phyloP scores from a whole-genome alignment of 2,113 vertebrate species.

The human region DNA sequence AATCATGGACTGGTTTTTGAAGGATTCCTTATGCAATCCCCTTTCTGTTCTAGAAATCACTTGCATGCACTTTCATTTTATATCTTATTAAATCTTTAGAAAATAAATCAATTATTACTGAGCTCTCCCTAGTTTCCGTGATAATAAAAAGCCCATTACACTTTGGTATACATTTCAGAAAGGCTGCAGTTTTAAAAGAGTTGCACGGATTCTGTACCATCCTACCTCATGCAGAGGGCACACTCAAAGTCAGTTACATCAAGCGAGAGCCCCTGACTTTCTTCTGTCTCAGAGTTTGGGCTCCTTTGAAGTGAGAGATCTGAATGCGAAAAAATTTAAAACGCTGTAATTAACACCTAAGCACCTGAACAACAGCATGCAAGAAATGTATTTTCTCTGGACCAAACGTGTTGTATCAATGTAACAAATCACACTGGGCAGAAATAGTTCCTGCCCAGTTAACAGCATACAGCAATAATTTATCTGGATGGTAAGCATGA shows the following conservation, averaged over 20 bases:
- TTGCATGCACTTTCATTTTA: background rate
- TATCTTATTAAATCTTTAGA: background rate
- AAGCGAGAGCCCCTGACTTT: conserved; percentile 84
- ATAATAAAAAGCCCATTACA: background rate
- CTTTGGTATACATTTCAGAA: conserved; percentile 6
- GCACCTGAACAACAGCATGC: background rate
- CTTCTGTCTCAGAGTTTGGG: conserved; percentile 48
- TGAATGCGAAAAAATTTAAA: conserved; percentile 80
- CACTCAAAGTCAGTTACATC: conserved; percentile 94
- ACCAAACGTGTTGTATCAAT: background rate
- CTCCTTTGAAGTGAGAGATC: conserved; percentile 68
- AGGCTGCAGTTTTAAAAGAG: background rate
- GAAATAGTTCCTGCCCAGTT: background rate
- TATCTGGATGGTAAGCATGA: background rate
- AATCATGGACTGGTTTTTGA: background rate
- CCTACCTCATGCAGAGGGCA: conserved; percentile 95
- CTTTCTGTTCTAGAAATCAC: background rate
- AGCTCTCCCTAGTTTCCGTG: background rate
- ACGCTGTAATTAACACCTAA: background rate
- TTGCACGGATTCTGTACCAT: background rate
- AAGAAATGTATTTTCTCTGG: background rate
- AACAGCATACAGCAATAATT: background rate
- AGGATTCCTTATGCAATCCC: background rate
- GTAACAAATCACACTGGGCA: background rate
- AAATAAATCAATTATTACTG: background rate